Evolutionary conservation across 2,888 invertebrate genomes (phyloP).

Genomic region (Phengaris arion): DNA sequence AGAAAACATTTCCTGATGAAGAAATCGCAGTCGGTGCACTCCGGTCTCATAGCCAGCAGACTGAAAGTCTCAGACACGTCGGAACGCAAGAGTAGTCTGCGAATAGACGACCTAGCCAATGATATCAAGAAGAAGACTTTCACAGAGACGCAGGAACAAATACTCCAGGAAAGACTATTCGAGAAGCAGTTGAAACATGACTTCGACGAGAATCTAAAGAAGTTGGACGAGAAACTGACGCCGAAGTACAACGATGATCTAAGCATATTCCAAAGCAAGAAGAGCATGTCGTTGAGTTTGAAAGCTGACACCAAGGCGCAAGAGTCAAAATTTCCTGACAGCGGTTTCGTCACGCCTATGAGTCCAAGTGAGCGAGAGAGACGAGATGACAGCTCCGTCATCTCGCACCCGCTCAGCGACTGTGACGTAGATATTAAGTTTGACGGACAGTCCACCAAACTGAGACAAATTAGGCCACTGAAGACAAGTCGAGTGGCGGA

Average conservation of each 20-base stretch:
- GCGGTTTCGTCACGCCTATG: slow-evolving; percentile 83
- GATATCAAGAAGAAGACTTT: slow-evolving; percentile 72
- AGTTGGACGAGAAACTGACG: slow-evolving; percentile 20
- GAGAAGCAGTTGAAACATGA: slow-evolving; percentile 71
- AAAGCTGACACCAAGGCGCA: slow-evolving; percentile 46
- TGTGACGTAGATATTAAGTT: slow-evolving; percentile 90
- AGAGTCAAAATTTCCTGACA: slow-evolving; percentile 63
- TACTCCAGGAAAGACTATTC: slow-evolving; percentile 81
- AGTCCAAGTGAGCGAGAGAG: slow-evolving; percentile 72
- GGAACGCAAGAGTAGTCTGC: slow-evolving; percentile 63
- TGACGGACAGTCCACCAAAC: slow-evolving; percentile 86
- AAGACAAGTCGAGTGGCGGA: slow-evolving; percentile 33
- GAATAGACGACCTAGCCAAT: slow-evolving; percentile 58
- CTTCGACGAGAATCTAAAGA: slow-evolving; percentile 62
- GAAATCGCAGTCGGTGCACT: slow-evolving; percentile 71
- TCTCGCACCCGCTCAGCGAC: slow-evolving; percentile 87
- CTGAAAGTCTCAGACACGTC: slow-evolving; percentile 74
- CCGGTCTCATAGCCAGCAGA: slow-evolving; percentile 60
- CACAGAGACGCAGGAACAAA: slow-evolving; percentile 84
- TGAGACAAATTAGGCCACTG: slow-evolving; percentile 85
- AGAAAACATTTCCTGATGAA: slow-evolving; percentile 63
- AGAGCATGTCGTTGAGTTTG: slow-evolving; percentile 64
- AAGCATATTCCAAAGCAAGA: slow-evolving; percentile 58
- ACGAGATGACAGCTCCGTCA: slow-evolving; percentile 61
- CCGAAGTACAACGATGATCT: slow-evolving; percentile 58